Evolutionary conservation across 2,113 vertebrate genomes (phyloP), one percentile per base, ranked within the genome.

Genomic region (Rana temporaria): DNA sequence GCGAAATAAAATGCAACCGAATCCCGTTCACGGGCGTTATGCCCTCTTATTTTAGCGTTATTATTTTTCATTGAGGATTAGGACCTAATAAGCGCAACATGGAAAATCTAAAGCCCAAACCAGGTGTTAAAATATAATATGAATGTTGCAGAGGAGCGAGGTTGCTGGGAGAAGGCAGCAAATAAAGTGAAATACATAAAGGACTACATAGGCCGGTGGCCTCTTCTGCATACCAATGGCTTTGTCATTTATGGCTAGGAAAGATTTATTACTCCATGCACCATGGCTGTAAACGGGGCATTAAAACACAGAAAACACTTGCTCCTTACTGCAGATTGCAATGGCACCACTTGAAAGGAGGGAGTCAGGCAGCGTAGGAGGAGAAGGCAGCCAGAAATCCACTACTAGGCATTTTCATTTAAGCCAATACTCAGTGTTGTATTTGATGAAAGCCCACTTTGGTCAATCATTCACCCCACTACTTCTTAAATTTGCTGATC

Each of bases 381-480:
- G 92, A 95, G 93, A 92, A 91, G 91, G 91, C 91, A 90, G 84
- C 86, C 86, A 94, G 93, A 96, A 97, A 96, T 93, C 86, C 92
- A 89, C 89, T 86, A 85, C 86, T 92, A 86, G 89, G 96, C 95
- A 85, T 92, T 95, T 96, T 93, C 84, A 94, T 94, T 92, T 89
- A 93, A 92, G 90, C 90, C 85, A 82, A 81, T 84, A 88, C 75
- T 85, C 88, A 90, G 90, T 88, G 93, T 91, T 82, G 90, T 93
- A 87, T 92, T 92, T 93, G 92, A 90, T 92, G 89, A 89, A 89
- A 91, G 86, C 91, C 85, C 86, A 88, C 91, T 87, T 93, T 92
- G 94, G 95, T 93, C 96, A 98, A 97, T 96, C 93, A 97, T 97
- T 96, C 93, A 96, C 96, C 91, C 89, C 92, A 93, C 94, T 92